Base-by-base conservation (phyloP, 2,113 vertebrate species). In the Ophiodon elongatus region DNA sequence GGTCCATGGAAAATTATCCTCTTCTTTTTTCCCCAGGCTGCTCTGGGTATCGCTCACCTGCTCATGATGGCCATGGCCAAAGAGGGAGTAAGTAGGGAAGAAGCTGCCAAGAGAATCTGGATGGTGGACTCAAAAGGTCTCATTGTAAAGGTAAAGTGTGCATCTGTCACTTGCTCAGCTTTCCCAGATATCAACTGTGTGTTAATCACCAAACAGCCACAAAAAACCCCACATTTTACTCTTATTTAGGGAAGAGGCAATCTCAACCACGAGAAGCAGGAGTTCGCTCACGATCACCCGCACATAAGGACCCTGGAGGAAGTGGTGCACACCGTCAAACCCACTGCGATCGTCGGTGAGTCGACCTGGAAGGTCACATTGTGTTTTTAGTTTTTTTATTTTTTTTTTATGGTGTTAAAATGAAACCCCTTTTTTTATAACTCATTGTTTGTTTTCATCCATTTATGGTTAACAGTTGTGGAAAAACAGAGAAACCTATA, bases 91-190 rank as follows among this genome's bases (percentile, higher is more conserved):
- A 66, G 94, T 43, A 94, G 89, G 79, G 94, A 93, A 76, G 97
- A 98, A 43, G 98, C 98, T 19, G 91, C 89, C 6, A 97, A 95
- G 91, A 98, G 93, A 94, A 98, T 99, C 91, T 99, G 98, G 98
- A 97, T 99, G 98, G 97, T 99, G 79, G 98, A 99, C 83, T 99
- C 98, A 45, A 98, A 94, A 84, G 98, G 98, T 37, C 96, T 99
- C 69, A 97, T 99, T 73, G 97, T 98, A 14, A 99, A 99, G 98
- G 98, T 99, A 95, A 79, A 14, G 14, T 15, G 17, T 64, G n/a
- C 21, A 1, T 72, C 29, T 4, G 25, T 50, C 35, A 0, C 7
- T 8, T 0, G 3, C 8, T 57, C 33, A 43, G 14, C 45, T 19
- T 33, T 3, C 27, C 21, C 17, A 59, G 5, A n/a, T 25, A 47